Conservation (phyloP, 2,888 invertebrate species). For the Hypolimnas misippus region DNA sequence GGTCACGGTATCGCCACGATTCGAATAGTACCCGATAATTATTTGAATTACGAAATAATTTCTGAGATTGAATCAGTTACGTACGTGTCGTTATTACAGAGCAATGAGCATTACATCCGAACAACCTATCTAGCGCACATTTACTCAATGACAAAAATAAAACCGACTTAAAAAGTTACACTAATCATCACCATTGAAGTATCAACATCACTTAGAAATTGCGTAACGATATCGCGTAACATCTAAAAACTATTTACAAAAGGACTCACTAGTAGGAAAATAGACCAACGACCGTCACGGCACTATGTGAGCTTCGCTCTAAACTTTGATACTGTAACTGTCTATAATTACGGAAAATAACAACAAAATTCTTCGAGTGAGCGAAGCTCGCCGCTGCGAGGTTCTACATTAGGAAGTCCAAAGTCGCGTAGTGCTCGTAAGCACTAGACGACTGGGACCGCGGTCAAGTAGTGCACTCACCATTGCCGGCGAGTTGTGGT, state of each 20-base stretch:
- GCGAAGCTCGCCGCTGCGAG: slow-evolving; percentile 75
- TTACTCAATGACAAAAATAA: slow-evolving; percentile 29
- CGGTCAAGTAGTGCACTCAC: slow-evolving; percentile 83
- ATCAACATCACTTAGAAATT: slow-evolving; percentile 67
- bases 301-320: slow-evolving; percentile 72
- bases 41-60: slow-evolving; percentile 68
- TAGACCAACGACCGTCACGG: slow-evolving; percentile 79
- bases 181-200: slow-evolving; percentile 47
- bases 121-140: slow-evolving; percentile 22
- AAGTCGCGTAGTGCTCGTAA: slow-evolving; percentile 62
- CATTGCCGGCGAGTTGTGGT: slow-evolving; percentile 81
- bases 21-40: slow-evolving; percentile 19
- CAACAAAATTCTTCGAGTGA: slow-evolving; percentile 53
- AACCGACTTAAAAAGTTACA: slow-evolving; percentile 18
- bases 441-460: slow-evolving; percentile 64
- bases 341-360: slow-evolving; percentile 33
- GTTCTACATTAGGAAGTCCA: slow-evolving; percentile 66
- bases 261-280: slow-evolving; percentile 81
- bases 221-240: slow-evolving; percentile 64
- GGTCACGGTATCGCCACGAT: slow-evolving; percentile 15
- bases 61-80: slow-evolving; percentile 42
- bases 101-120: slow-evolving; percentile 9
- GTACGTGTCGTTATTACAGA: slow-evolving; percentile 22
- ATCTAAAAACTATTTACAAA: slow-evolving; percentile 75
- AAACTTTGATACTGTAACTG: slow-evolving; percentile 20